phyloP scores from a whole-genome alignment of 2,888 invertebrate species.

The Eilema depressum region DNA sequence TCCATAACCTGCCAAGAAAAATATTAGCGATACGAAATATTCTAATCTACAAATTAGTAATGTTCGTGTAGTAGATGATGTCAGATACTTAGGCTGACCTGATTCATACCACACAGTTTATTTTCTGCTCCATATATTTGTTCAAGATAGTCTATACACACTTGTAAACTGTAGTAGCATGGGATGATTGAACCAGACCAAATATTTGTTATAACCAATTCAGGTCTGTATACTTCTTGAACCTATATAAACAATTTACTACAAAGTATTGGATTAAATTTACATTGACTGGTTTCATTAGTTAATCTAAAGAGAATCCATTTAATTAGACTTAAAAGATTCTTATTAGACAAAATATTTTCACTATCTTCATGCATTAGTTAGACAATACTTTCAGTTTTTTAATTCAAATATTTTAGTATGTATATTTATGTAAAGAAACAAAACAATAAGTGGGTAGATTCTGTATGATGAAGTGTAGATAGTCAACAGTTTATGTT shows the following conservation, averaged over 20 bases:
- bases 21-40: not conserved
- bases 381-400: constrained; percentile 15
- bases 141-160: constrained; percentile 26
- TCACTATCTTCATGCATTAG: constrained; percentile 13
- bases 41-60: constrained; percentile 1
- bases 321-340: constrained; percentile 15
- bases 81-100: constrained; percentile 55
- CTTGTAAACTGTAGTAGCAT: constrained; percentile 25
- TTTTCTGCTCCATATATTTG: constrained; percentile 14
- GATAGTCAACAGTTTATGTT: not conserved
- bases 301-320: not conserved
- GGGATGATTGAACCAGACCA: constrained; percentile 21
- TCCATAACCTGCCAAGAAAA: not conserved
- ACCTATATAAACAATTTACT: not conserved
- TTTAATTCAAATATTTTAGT: constrained; percentile 16
- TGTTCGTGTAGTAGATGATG: constrained; percentile 54
- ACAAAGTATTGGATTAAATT: constrained; percentile 4
- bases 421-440: constrained; percentile 13
- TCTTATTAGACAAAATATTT: constrained; percentile 12
- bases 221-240: not conserved
- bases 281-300: not conserved
- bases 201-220: constrained; percentile 17
- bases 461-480: not conserved
- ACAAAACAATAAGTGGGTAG: constrained; percentile 1
- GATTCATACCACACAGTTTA: constrained; percentile 52